Base-by-base conservation (phyloP, 2,797 vertebrate species). In the Falco cherrug region DNA sequence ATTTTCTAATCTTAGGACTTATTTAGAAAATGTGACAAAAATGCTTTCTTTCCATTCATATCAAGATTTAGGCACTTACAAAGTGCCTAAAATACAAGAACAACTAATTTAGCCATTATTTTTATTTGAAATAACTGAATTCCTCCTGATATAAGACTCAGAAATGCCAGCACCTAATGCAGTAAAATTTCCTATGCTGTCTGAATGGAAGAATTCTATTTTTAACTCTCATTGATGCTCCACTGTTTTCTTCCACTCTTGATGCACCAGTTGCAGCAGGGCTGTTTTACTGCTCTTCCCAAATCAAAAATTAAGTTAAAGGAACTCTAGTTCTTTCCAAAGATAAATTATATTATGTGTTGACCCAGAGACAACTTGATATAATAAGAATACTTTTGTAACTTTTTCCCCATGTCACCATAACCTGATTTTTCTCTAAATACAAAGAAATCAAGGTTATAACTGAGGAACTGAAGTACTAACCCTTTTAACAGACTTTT, bases 261-360 rank as follows among this genome's bases (percentile, higher is more conserved):
- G 89, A 78, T 80, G 79, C 53, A 77, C 20, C 67, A 77, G 64
- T 88, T 92, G 37, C 65, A 86, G 73, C 20, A 43, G 50, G 69
- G 31, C n/a, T 95, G 47, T 94, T 96, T 95, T 90, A 91, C 63
- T 90, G 86, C 33, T 37, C 33, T 79, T 90, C 84, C 61, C 39
- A 87, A 91, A 95, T 57, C 88, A 85, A 95, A 97, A 96, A 95
- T 89, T 85, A 79, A 68, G 91, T 96, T 95, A 95, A 90, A 92
- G 64, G 29, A 89, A 87, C 96, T 89, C 57, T 69, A 85, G 67
- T 92, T 95, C 85, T 93, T 93, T 80, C 41, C 78, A 64, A 74
- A 91, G 54, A 50, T 70, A 96, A 90, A 97, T 95, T 87, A 43
- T 31, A 61, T 93, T 90, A 95, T 97, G 69, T 91, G 33, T 71